phyloP scores from a whole-genome alignment of 2,113 vertebrate species.

The Bungarus multicinctus region DNA sequence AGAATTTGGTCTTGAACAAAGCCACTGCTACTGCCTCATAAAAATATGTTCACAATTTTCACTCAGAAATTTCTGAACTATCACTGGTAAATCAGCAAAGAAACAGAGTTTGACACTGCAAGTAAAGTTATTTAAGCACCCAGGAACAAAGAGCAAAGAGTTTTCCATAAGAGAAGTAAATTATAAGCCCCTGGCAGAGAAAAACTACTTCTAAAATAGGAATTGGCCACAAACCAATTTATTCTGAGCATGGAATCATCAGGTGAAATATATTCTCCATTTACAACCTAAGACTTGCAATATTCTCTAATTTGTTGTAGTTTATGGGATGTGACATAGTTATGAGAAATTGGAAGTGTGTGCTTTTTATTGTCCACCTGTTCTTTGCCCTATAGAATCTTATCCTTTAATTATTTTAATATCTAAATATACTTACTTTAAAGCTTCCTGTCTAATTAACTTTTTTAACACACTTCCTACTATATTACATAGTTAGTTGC shows the following conservation, averaged over 20 bases:
- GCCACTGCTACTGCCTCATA: neutral
- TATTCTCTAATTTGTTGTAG: neutral
- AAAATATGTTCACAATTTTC: neutral
- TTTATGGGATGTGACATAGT: neutral
- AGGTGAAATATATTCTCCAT: neutral
- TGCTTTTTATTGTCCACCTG: neutral
- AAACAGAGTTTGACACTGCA: conserved; percentile 7
- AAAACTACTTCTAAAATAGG: neutral
- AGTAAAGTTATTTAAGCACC: neutral
- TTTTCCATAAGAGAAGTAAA: neutral
- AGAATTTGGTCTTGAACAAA: neutral
- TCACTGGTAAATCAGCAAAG: neutral
- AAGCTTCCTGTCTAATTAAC: neutral
- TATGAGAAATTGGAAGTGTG: neutral
- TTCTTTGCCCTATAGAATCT: neutral
- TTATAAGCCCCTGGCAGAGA: neutral
- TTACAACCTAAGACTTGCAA: neutral
- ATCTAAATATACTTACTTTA: neutral
- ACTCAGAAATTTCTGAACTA: neutral
- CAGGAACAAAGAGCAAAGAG: neutral
- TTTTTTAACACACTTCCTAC: neutral
- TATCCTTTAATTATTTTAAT: neutral
- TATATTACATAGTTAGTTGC: neutral
- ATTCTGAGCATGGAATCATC: neutral
- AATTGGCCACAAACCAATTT: neutral